phyloP scores from a whole-genome alignment of 2,797 vertebrate species.

The Dipus sagitta region DNA sequence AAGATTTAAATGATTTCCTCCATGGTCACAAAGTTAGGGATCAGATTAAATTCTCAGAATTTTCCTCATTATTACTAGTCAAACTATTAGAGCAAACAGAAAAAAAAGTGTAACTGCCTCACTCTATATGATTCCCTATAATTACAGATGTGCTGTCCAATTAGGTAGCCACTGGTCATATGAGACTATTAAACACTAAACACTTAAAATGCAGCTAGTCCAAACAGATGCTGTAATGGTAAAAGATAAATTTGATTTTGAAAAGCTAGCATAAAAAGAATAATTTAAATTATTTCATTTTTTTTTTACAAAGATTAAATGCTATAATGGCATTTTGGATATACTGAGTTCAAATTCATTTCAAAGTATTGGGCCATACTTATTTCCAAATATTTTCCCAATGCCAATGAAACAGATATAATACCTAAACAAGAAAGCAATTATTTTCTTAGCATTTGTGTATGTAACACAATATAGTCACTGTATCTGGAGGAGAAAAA shows the following conservation, averaged over 20 bases:
- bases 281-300: slow-evolving; percentile 13
- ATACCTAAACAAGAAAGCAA: slow-evolving; percentile 41
- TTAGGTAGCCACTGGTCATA: neutral
- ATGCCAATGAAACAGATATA: slow-evolving; percentile 9
- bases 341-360: neutral
- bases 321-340: slow-evolving; percentile 2
- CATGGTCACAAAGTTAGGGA: slow-evolving; percentile 71
- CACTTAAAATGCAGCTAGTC: slow-evolving; percentile 6
- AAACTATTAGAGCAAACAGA: slow-evolving; percentile 35
- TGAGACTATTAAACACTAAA: neutral
- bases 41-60: slow-evolving; percentile 46
- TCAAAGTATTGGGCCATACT: neutral
- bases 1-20: slow-evolving; percentile 58
- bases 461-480: slow-evolving; percentile 7
- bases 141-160: neutral
- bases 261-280: slow-evolving; percentile 33
- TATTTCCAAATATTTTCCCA: neutral
- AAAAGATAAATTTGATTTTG: slow-evolving; percentile 59
- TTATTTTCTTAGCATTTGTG: slow-evolving; percentile 35
- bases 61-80: slow-evolving; percentile 55
- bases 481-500: neutral
- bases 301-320: slow-evolving; percentile 26
- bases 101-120: slow-evolving; percentile 42
- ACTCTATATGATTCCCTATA: slow-evolving; percentile 25
- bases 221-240: neutral